phyloP scores from a whole-genome alignment of 2,888 invertebrate species.

The Tetragonula carbonaria region DNA sequence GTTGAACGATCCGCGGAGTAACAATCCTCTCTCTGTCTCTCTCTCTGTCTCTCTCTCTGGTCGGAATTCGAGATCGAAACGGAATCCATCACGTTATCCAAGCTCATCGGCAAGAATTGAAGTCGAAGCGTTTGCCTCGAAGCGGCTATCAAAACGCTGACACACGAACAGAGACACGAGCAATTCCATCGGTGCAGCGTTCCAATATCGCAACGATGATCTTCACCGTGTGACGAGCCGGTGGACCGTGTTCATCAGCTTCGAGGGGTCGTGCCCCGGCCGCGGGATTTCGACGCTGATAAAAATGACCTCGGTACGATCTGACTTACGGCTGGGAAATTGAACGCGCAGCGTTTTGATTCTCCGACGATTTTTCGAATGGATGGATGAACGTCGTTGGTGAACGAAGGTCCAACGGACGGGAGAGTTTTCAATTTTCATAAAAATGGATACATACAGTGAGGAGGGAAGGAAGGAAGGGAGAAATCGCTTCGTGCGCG shows the following conservation, averaged over 20 bases:
- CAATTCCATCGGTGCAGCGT: constrained; percentile 19
- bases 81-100: constrained; percentile 33
- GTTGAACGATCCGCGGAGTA: constrained; percentile 1
- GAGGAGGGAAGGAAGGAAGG: no score
- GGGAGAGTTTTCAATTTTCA: constrained; percentile 19
- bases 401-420: background rate
- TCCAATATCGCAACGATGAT: constrained; percentile 50
- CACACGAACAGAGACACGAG: constrained; percentile 4
- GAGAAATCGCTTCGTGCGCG: no score
- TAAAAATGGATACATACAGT: background rate
- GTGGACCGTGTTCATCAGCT: constrained; percentile 32
- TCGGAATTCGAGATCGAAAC: constrained; percentile 33
- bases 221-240: constrained; percentile 19
- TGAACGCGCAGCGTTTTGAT: constrained; percentile 5
- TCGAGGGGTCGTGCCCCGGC: constrained; percentile 23
- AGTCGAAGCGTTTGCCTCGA: constrained; percentile 17
- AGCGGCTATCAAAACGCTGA: constrained; percentile 18
- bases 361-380: background rate
- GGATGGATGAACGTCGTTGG: background rate
- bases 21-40: constrained; percentile 20
- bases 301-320: constrained; percentile 25
- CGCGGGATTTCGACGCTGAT: constrained; percentile 32
- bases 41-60: background rate
- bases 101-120: constrained; percentile 16
- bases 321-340: constrained; percentile 34